Evolutionary conservation across 2,888 invertebrate genomes (phyloP), one percentile per base, ranked within the genome.

Genomic region (Anagyrus pseudococci): DNA sequence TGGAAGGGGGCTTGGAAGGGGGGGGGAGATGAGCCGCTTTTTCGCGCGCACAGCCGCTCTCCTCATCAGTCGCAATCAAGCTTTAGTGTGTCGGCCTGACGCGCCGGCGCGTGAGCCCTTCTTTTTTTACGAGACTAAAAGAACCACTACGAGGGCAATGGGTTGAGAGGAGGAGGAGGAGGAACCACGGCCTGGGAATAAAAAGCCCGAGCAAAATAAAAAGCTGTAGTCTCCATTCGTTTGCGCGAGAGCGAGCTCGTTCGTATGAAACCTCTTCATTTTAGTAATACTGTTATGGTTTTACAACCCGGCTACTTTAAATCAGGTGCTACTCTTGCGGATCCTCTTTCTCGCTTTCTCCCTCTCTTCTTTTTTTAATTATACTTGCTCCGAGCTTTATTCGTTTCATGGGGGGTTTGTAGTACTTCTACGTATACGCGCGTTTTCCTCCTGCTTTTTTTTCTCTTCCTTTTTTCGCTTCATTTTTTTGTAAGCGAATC

Each of bases 51-150:
- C 4, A 29, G 6, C 10, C n/a, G 6, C 71, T 68, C 67, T 70
- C 67, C 72, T 75, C 75, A 75, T 76, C 74, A 73, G 74, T 72
- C 73, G 76, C 73, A 75, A 77, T 76, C 76, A 77, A 74, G 73
- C 20, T 72, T 75, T 72, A 71, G 72, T 73, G 70, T 71, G 73
- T 69, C 69, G 72, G 69, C 62, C 66, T 68, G 72, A 70, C 70
- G 72, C 72, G 72, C 69, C 71, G 67, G 73, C n/a, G n/a, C n/a
- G n/a, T n/a, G n/a, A n/a, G n/a, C n/a, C n/a, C 76, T 79, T 77
- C 78, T 79, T 78, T 78, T 78, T 79, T 79, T 79, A 78, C 72
- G 78, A 77, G 73, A 73, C 72, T n/a, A n/a, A n/a, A n/a, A n/a
- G n/a, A n/a, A n/a, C n/a, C n/a, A n/a, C n/a, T n/a, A 59, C 60